These are phyloP conservation scores for Malurus elegans DNA, from an alignment of 2,113 vertebrate species.

Conservation along the genomic window DNA sequence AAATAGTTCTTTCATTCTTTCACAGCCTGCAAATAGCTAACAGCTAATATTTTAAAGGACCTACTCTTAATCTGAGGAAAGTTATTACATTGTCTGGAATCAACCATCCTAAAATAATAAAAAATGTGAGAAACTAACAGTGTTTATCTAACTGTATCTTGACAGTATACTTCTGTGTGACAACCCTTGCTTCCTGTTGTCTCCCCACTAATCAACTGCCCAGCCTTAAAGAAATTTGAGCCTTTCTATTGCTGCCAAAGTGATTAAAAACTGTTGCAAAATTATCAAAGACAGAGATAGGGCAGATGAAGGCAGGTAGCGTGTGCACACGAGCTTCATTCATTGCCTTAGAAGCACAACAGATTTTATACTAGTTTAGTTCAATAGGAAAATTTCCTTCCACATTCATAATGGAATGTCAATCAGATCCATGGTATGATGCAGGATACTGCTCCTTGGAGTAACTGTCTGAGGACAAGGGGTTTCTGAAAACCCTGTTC, in stretches of 20 bases:
- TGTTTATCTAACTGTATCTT: not conserved
- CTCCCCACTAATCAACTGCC: not conserved
- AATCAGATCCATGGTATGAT: not conserved
- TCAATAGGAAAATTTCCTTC: not conserved
- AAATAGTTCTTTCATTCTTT: not conserved
- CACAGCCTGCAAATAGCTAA: not conserved
- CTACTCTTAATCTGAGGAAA: not conserved
- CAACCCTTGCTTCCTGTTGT: not conserved
- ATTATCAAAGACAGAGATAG: not conserved
- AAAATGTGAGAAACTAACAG: not conserved
- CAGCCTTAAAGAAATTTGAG: not conserved
- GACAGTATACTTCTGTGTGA: not conserved
- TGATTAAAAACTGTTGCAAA: not conserved
- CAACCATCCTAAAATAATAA: not conserved
- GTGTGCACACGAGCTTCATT: rapidly evolving
- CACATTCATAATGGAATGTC: not conserved
- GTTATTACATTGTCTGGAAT: not conserved
- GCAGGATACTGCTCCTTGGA: not conserved
- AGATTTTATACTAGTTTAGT: not conserved
- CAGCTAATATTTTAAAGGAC: not conserved
- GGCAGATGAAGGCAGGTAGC: not conserved
- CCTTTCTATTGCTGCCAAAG: not conserved
- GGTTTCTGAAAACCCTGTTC: not conserved
- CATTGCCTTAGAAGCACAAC: not conserved
- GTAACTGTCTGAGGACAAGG: not conserved